phyloP scores from a whole-genome alignment of 2,113 vertebrate species.

The Piaya cayana region DNA sequence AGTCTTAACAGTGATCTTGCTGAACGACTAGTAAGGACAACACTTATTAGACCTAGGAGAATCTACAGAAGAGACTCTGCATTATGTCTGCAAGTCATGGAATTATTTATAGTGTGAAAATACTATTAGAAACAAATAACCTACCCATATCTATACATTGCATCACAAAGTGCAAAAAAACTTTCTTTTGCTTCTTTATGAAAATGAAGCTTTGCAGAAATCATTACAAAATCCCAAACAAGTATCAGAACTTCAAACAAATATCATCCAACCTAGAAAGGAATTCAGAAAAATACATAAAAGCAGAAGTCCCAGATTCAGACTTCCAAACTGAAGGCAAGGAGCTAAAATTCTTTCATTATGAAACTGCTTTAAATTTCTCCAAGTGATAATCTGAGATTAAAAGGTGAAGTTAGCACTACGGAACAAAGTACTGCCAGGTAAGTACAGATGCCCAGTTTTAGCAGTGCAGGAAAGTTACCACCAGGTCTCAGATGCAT shows the following conservation, averaged over 20 bases:
- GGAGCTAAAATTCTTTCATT: not conserved
- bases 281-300: not conserved
- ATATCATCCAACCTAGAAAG: not conserved
- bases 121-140: not conserved
- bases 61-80: not conserved
- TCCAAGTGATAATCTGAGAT: not conserved
- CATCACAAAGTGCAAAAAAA: not conserved
- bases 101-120: not conserved
- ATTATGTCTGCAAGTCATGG: not conserved
- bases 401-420: not conserved
- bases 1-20: not conserved
- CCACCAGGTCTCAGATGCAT: not conserved
- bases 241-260: not conserved
- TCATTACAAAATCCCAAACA: not conserved
- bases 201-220: not conserved
- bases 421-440: not conserved
- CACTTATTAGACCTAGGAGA: not conserved
- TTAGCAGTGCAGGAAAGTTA: not conserved
- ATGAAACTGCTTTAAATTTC: not conserved
- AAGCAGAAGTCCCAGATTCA: not conserved
- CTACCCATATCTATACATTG: not conserved
- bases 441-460: not conserved
- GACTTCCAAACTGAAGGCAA: not conserved
- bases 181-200: not conserved
- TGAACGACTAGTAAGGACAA: not conserved